Evolutionary conservation across 2,797 vertebrate species (phyloP).

Genomic region (Aldrovandia affinis): DNA sequence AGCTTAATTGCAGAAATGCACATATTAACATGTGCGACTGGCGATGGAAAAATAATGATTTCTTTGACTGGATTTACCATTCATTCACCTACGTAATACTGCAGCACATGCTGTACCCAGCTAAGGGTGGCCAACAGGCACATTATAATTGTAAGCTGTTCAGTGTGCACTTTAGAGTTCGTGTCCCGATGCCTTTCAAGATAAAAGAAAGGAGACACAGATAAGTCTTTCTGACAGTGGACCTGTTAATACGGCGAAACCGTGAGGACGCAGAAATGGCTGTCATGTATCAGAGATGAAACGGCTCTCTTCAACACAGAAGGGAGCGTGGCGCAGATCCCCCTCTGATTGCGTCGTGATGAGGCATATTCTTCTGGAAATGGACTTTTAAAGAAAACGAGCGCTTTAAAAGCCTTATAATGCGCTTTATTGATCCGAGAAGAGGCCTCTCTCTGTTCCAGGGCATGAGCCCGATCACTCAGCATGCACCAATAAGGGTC

Average conservation of each 20-base stretch:
- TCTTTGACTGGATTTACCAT: too few species aligned
- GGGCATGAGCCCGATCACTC: conserved; percentile 9
- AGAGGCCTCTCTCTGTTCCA: background rate
- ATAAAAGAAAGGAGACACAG: background rate
- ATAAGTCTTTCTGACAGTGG: background rate
- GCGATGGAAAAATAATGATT: background rate
- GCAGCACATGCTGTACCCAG: background rate
- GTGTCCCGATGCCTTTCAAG: background rate
- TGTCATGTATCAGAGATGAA: background rate
- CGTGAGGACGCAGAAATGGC: background rate
- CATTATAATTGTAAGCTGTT: background rate
- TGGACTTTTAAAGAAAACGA: conserved; percentile 13
- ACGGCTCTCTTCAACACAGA: background rate
- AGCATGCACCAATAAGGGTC: conserved; percentile 5
- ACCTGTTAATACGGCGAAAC: background rate
- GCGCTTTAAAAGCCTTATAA: conserved; percentile 23
- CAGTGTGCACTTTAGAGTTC: background rate
- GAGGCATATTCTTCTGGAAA: conserved; percentile 16
- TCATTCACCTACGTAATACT: background rate
- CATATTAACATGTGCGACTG: background rate
- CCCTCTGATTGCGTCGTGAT: conserved; percentile 9
- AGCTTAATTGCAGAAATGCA: background rate
- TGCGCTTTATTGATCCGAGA: conserved; percentile 13
- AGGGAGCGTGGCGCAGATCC: background rate
- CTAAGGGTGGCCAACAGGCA: background rate